Evolutionary conservation across 2,113 vertebrate genomes (phyloP).

Genomic region (Capreolus pygargus): DNA sequence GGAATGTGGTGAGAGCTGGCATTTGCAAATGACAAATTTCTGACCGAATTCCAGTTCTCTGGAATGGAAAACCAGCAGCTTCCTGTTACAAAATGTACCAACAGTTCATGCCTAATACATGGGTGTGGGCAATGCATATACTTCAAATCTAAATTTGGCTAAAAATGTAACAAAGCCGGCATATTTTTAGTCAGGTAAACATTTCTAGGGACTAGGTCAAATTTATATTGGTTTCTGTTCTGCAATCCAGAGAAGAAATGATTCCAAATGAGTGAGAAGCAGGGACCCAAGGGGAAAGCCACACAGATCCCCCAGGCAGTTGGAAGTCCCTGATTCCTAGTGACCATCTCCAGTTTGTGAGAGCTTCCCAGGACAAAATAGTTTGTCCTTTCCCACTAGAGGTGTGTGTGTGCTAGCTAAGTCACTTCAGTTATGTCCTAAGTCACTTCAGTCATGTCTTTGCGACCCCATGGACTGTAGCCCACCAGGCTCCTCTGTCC

Average conservation of each 20-base stretch:
- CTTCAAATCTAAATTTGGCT: constrained; percentile 75
- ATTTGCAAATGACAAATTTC: constrained; percentile 77
- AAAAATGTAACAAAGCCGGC: constrained; percentile 73
- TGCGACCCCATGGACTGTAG: background rate
- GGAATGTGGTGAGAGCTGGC: constrained; percentile 60
- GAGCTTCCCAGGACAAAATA: background rate
- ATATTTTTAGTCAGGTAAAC: constrained; percentile 82
- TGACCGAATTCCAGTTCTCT: constrained; percentile 82
- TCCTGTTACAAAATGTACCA: constrained; percentile 88
- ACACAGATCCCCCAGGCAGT: background rate
- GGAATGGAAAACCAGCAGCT: constrained; percentile 85
- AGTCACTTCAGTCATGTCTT: background rate
- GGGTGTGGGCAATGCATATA: constrained; percentile 71
- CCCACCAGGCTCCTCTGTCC: background rate
- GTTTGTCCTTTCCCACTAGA: background rate
- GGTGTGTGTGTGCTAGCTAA: background rate
- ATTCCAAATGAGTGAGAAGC: background rate
- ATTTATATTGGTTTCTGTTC: constrained; percentile 44
- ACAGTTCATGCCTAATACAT: constrained; percentile 78
- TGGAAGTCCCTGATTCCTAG: background rate
- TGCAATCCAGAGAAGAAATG: constrained; percentile 30
- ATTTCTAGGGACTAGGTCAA: constrained; percentile 65
- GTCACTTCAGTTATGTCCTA: background rate
- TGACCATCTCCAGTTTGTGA: background rate
- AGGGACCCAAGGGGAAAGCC: background rate